These are phyloP conservation scores for Geodia barretti DNA, from an alignment of 37 sponge, comb jelly and placozoan genomes.

Conservation along the genomic window DNA sequence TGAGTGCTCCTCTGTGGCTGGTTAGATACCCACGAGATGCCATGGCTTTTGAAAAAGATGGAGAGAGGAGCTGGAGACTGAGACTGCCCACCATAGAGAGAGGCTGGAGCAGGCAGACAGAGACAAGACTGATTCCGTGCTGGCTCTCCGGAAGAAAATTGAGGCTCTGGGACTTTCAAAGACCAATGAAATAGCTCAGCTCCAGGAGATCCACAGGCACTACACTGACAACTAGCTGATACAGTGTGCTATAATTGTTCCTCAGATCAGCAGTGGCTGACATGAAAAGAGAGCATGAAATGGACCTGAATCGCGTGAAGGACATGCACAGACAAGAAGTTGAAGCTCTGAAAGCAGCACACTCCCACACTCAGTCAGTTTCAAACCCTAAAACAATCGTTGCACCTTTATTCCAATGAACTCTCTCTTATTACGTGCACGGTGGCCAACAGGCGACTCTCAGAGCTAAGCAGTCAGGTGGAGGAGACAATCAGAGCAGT, in stretches of 20 bases:
- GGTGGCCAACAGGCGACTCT: conserved; percentile 48
- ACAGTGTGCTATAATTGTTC: background rate
- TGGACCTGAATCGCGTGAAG: conserved; percentile 60
- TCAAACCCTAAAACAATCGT: background rate
- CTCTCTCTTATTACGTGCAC: background rate
- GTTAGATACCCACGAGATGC: background rate
- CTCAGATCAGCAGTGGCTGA: conserved; percentile 48
- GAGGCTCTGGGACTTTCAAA: conserved; percentile 48
- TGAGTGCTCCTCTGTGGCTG: conserved; percentile 4
- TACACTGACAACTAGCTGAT: background rate
- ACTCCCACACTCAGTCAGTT: conserved; percentile 78
- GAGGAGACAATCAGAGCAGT: conserved; percentile 59
- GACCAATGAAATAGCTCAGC: conserved; percentile 45
- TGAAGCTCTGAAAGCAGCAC: conserved; percentile 57
- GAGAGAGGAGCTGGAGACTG: conserved; percentile 53
- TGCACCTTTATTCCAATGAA: background rate
- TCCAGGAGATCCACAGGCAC: conserved; percentile 62
- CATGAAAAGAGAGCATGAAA: conserved; percentile 69
- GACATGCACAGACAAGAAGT: conserved; percentile 69
- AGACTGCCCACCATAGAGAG: conserved; percentile 4
- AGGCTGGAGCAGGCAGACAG: conserved; percentile 46
- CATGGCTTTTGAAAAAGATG: conserved; percentile 20
- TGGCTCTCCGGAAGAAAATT: conserved; percentile 42
- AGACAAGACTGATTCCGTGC: conserved; percentile 54
- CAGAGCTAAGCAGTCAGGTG: conserved; percentile 69